These are phyloP conservation scores for Limonius californicus DNA, from an alignment of 1,140 invertebrate species.

Conservation along the genomic window DNA sequence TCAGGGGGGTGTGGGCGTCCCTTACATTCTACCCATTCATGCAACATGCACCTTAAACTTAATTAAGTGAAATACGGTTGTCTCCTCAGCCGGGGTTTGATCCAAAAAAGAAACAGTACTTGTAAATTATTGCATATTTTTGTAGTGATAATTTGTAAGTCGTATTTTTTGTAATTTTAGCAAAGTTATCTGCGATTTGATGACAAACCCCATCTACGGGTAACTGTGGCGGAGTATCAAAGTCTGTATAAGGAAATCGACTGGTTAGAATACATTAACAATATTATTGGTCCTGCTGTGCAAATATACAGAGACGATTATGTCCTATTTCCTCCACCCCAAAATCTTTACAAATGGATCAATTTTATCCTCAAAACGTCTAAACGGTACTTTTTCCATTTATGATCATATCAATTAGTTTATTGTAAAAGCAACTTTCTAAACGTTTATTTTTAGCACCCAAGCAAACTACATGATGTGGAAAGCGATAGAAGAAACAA, in stretches of 20 bases:
- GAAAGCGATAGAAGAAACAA: not conserved
- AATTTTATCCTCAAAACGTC: not conserved
- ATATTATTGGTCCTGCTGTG: not conserved
- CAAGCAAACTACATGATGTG: slow-evolving; percentile 10
- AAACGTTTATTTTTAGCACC: not conserved
- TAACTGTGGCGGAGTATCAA: not conserved
- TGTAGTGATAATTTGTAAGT: too few species aligned
- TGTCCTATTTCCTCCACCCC: not conserved
- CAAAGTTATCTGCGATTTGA: not conserved
- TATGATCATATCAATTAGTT: too few species aligned
- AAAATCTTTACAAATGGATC: not conserved
- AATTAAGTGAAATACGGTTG: too few species aligned
- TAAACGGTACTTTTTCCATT: too few species aligned
- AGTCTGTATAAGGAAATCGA: not conserved
- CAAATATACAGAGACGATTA: not conserved
- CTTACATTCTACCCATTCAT: too few species aligned
- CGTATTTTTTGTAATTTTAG: too few species aligned
- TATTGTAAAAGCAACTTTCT: too few species aligned
- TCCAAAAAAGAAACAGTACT: too few species aligned
- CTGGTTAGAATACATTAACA: not conserved
- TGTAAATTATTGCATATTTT: too few species aligned
- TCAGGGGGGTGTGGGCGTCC: too few species aligned
- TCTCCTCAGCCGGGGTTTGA: too few species aligned
- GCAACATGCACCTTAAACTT: too few species aligned
- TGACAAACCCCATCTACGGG: not conserved